These are phyloP conservation scores for Etia nguti DNA, from an alignment of 2,113 vertebrate genomes.

Conservation along the genomic window DNA sequence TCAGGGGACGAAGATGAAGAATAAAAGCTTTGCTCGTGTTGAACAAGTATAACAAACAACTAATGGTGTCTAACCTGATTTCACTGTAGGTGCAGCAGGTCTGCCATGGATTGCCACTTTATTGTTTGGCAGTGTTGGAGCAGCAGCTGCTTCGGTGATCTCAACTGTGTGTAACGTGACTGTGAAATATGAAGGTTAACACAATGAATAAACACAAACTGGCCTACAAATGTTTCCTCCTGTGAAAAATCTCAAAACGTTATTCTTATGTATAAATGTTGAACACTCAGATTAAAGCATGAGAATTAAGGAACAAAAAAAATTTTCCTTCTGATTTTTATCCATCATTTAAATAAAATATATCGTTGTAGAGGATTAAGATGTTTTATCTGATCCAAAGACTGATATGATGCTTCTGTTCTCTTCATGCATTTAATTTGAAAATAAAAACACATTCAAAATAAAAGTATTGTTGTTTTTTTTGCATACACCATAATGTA, in stretches of 20 bases:
- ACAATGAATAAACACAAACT: not conserved
- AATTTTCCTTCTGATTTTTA: too few relatives aligned
- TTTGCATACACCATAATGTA: not conserved
- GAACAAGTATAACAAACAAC: not conserved
- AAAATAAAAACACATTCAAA: not conserved
- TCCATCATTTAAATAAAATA: not conserved
- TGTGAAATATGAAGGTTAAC: not conserved
- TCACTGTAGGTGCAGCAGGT: not conserved
- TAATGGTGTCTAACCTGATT: not conserved
- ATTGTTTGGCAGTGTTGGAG: not conserved
- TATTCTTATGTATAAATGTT: not conserved
- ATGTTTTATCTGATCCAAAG: not conserved
- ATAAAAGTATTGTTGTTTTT: not conserved
- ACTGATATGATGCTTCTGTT: not conserved
- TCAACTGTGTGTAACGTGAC: not conserved
- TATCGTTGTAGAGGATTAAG: rapidly evolving
- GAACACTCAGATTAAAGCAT: not conserved
- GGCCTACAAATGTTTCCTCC: not conserved
- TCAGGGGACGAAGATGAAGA: not conserved
- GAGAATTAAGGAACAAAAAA: too few relatives aligned
- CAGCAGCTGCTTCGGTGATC: not conserved
- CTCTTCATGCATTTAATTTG: rapidly evolving
- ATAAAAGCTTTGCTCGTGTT: not conserved
- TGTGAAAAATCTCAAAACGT: not conserved
- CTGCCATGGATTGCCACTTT: not conserved